Evolutionary conservation across 2,113 vertebrate species (phyloP).

Genomic region (Accipiter cooperii): DNA sequence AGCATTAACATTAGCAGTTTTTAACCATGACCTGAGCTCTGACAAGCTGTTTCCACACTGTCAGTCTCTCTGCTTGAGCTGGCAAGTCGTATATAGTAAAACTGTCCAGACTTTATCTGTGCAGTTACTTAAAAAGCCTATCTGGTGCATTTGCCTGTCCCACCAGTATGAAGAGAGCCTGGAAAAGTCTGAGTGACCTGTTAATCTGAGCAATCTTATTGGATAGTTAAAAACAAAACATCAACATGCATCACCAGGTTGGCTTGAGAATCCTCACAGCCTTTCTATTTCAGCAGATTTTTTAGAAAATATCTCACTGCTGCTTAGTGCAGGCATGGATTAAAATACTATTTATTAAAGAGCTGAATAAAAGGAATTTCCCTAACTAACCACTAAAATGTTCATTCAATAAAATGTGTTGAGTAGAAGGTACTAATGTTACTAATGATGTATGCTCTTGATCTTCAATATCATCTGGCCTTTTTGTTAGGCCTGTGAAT

Average conservation of each 20-base stretch:
- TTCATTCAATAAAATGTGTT: not conserved
- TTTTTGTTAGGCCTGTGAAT: not conserved
- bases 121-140: slow-evolving; percentile 56
- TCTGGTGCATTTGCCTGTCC: slow-evolving; percentile 25
- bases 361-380: slow-evolving; percentile 58
- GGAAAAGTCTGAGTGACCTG: slow-evolving; percentile 49
- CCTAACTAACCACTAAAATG: not conserved
- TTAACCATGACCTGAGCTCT: slow-evolving; percentile 65
- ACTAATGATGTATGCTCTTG: not conserved
- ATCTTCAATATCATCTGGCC: not conserved
- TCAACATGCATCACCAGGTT: slow-evolving; percentile 37
- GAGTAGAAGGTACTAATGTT: not conserved
- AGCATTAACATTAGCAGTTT: slow-evolving; percentile 65
- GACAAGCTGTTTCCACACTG: slow-evolving; percentile 66
- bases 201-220: slow-evolving; percentile 50
- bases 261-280: slow-evolving; percentile 33
- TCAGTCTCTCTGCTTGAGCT: slow-evolving; percentile 65
- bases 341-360: slow-evolving; percentile 48
- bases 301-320: slow-evolving; percentile 50
- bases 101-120: slow-evolving; percentile 62
- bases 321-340: slow-evolving; percentile 28
- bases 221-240: slow-evolving; percentile 48
- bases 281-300: slow-evolving; percentile 22
- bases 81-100: slow-evolving; percentile 59
- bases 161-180: slow-evolving; percentile 12